A percentile compares a stretch with the other conserved stretches of the same genome.
phyloP scores from a whole-genome alignment of 53 echinoderm and acorn worm genomes.

The Crossaster papposus region DNA sequence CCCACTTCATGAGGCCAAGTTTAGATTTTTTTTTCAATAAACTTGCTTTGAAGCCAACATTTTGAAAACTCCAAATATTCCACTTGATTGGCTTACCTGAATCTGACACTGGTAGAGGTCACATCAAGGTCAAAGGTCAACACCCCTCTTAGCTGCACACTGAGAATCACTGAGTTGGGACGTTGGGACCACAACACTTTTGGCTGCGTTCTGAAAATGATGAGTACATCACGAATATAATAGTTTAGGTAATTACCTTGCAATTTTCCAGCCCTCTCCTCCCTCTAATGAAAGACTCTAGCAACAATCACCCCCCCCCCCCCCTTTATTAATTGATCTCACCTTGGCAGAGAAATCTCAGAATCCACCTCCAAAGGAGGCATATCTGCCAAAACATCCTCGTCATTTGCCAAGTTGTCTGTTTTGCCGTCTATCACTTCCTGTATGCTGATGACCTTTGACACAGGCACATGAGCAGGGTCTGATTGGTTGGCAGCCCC shows the following conservation, averaged over 20 bases:
- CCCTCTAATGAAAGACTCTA: no score
- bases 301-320: no score
- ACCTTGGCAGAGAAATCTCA: conserved; percentile 41
- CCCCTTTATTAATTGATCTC: no score
- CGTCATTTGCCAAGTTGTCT: neutral
- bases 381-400: conserved; percentile 61
- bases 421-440: conserved; percentile 14
- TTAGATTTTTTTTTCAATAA: no score
- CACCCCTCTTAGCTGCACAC: conserved; percentile 84
- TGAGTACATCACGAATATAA: neutral
- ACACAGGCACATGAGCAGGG: neutral
- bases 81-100: conserved; percentile 67
- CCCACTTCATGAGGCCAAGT: no score
- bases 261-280: no score
- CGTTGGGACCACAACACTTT: conserved; percentile 87
- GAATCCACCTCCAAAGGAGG: conserved; percentile 64
- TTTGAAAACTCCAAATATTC: neutral
- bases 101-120: conserved; percentile 63
- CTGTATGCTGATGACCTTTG: conserved; percentile 49
- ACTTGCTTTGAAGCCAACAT: no score
- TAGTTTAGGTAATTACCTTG: no score
- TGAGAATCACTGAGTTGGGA: conserved; percentile 70
- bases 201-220: conserved; percentile 69
- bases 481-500: neutral
- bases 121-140: conserved; percentile 64